These are phyloP conservation scores for Archaeoteleia sp. DNA, from an alignment of 2,888 invertebrate species.

Conservation along the genomic window DNA sequence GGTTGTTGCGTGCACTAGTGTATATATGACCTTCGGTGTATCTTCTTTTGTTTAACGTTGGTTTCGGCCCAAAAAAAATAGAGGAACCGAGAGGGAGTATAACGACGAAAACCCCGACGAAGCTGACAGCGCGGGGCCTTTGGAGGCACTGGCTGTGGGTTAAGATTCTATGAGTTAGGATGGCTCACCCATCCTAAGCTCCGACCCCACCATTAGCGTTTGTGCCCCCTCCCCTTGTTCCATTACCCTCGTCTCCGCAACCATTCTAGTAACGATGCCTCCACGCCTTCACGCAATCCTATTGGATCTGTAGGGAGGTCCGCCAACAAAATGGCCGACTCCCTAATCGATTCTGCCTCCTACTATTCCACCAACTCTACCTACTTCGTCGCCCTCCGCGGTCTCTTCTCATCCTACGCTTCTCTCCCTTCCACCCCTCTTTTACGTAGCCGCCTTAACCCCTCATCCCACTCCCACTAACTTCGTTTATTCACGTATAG, in stretches of 20 bases:
- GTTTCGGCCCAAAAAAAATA: no score
- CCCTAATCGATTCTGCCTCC: conserved; percentile 70
- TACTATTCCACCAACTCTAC: conserved; percentile 35
- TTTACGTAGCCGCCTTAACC: conserved; percentile 7
- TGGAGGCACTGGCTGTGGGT: conserved; percentile 70
- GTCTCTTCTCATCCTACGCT: conserved; percentile 10
- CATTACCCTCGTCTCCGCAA: conserved; percentile 3
- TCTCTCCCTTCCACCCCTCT: conserved; percentile 9
- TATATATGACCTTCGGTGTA: no score
- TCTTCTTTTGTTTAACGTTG: no score
- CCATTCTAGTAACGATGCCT: conserved; percentile 49
- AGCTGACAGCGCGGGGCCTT: conserved; percentile 70
- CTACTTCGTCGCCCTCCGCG: conserved; percentile 13
- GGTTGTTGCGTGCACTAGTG: no score
- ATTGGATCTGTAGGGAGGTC: conserved; percentile 59
- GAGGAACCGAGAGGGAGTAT: no score
- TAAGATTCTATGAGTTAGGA: conserved; percentile 50
- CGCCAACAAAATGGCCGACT: conserved; percentile 73
- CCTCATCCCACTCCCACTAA: conserved; percentile 17
- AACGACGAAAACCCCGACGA: conserved; percentile 55
- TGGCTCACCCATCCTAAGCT: conserved; percentile 54
- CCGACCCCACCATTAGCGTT: conserved; percentile 35
- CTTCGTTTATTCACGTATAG: conserved; percentile 3
- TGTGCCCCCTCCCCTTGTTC: conserved; percentile 17
- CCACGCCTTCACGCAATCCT: conserved; percentile 65